phyloP scores from a whole-genome alignment of 2,113 vertebrate genomes.

The Grammomys surdaster region DNA sequence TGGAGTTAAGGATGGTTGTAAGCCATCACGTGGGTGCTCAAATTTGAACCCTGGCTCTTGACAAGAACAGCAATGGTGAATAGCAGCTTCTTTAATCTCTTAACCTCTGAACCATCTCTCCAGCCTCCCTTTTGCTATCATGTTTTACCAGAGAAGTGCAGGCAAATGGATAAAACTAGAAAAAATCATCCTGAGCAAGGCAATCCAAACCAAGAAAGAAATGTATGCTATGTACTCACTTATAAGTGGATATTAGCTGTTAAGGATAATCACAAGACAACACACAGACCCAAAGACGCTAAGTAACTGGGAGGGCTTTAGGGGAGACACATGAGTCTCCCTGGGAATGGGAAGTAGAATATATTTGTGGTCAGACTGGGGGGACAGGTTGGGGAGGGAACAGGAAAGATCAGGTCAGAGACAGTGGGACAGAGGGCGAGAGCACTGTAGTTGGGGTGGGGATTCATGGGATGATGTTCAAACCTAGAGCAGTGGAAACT shows the following conservation, averaged over 20 bases:
- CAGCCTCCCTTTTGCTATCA: neutral
- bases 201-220: neutral
- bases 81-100: neutral
- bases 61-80: neutral
- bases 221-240: no score
- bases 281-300: no score
- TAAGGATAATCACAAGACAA: no score
- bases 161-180: neutral
- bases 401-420: neutral
- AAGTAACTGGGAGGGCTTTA: neutral
- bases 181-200: neutral
- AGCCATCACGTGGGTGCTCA: neutral
- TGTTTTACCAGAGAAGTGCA: neutral
- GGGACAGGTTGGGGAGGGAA: neutral
- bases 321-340: neutral
- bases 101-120: neutral
- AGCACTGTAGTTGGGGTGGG: neutral
- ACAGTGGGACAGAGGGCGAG: neutral
- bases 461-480: neutral
- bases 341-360: neutral
- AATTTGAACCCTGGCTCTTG: neutral
- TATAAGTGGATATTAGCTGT: no score
- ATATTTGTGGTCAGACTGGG: neutral
- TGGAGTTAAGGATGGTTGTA: neutral
- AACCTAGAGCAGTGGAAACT: neutral